Evolutionary conservation across 2,113 vertebrate genomes (phyloP), one percentile per base, ranked within the genome.

Genomic region (Clarias macrocephalus): DNA sequence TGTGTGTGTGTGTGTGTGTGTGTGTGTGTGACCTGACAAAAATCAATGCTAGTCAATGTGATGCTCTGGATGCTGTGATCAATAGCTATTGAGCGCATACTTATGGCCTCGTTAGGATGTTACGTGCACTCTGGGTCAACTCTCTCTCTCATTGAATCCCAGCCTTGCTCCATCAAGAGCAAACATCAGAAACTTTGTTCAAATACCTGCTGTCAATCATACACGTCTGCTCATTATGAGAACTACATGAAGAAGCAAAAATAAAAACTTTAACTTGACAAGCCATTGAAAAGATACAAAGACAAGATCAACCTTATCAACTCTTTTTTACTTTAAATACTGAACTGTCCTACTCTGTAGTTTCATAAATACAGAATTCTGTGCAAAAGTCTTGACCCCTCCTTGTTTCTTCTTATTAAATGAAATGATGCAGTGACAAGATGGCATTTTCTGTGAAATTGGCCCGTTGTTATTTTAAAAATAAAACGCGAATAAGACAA

Each of bases 51-150:
- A 52, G 76, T 85, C n/a, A 42, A 76, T 75, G 88, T 89, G 28
- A 88, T 90, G 54, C 68, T 76, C 7, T 42, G 42, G 80, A 83
- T 57, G 62, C 28, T 70, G 65, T 42, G 59, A 84, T 88, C 82
- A 62, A 76, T 85, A 88, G 9, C 25, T 21, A 83, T 79, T 48
- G 42, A 83, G 9, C 5, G 76, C 18, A 12, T 21, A 25, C 30
- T 82, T 62, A 82, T 86, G 88, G 19, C 72, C 70, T 70, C 48
- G 30, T 76, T 82, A 76, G 52, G 23, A 21, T 23, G 25, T n/a
- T 28, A 70, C 18, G 33, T 87, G 19, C 59, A 42, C 42, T 60
- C 37, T 54, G 75, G 65, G 63, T 21, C 75, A 62, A 62, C 42
- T 42, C 6, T 42, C 42, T 42, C 48, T 48, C 48, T 37, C 33